Evolutionary conservation across 2,888 invertebrate genomes (phyloP).

Genomic region (Ganaspis brasiliensis): DNA sequence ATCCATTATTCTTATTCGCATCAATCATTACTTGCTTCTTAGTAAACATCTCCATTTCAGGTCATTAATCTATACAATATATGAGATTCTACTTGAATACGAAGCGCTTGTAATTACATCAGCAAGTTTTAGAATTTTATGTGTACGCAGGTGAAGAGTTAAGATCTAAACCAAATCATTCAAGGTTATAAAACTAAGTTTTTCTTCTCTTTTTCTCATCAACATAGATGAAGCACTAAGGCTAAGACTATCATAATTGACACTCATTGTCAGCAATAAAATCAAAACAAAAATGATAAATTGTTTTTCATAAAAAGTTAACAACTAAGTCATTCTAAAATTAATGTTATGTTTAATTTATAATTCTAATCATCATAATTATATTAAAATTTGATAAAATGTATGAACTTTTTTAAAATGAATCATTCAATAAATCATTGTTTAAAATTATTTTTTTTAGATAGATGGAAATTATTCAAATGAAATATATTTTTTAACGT

Average conservation of each 20-base stretch:
- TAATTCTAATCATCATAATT: too few relatives aligned
- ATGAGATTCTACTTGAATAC: not conserved
- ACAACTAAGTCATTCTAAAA: not conserved
- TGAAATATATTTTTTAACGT: too few relatives aligned
- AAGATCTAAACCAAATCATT: conserved; percentile 57
- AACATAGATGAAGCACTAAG: not conserved
- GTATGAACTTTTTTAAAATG: too few relatives aligned
- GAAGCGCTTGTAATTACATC: not conserved
- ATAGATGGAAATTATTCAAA: too few relatives aligned
- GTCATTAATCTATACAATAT: not conserved
- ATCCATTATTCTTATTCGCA: too few relatives aligned
- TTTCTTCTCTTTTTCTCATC: conserved; percentile 36
- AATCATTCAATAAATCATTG: too few relatives aligned
- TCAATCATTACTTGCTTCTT: not conserved
- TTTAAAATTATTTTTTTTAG: too few relatives aligned
- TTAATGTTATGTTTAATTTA: too few relatives aligned
- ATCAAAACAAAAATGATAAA: not conserved
- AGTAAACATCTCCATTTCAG: not conserved
- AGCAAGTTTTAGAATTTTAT: not conserved
- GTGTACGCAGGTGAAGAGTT: conserved; percentile 58
- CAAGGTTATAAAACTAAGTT: conserved; percentile 59
- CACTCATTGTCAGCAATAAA: not conserved
- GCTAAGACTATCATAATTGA: not conserved
- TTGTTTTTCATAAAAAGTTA: not conserved
- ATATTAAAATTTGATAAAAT: too few relatives aligned